Conservation (phyloP, 1,140 invertebrate species). For the Drosophila kepulauana region DNA sequence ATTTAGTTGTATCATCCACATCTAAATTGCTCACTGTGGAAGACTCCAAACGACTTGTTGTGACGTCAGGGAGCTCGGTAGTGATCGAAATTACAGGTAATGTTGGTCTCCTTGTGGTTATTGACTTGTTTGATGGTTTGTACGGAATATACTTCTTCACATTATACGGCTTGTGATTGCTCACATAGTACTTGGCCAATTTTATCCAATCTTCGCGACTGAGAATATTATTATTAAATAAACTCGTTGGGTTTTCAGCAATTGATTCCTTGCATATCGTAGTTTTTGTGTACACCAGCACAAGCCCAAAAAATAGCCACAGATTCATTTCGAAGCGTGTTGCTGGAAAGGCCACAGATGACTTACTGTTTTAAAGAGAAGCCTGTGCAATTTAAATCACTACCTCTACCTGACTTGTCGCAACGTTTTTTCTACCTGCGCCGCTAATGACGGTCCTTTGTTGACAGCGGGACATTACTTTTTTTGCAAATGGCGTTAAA, state of each 20-base stretch:
- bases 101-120: not conserved
- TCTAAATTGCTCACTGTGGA: not conserved
- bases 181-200: conserved; percentile 45
- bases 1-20: not conserved
- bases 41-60: not conserved
- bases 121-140: conserved; percentile 18
- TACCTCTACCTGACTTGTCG: conserved; percentile 39
- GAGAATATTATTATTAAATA: conserved; percentile 27
- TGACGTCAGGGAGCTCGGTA: not conserved
- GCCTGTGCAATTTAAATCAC: conserved; percentile 24
- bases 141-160: conserved; percentile 52
- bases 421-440: conserved; percentile 28
- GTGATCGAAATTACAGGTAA: not conserved
- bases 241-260: not conserved
- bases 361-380: conserved; percentile 43
- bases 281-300: not conserved
- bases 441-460: conserved; percentile 6
- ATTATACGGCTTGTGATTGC: conserved; percentile 43
- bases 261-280: not conserved
- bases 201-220: conserved; percentile 55
- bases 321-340: conserved; percentile 42
- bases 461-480: not conserved
- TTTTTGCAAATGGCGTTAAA: conserved; percentile 16
- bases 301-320: conserved; percentile 35
- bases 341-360: not conserved